Percentiles rank a stretch among this genome's conserved stretches.
Conservation (phyloP, 2,113 vertebrate genomes). For the Takifugu flavidus region DNA sequence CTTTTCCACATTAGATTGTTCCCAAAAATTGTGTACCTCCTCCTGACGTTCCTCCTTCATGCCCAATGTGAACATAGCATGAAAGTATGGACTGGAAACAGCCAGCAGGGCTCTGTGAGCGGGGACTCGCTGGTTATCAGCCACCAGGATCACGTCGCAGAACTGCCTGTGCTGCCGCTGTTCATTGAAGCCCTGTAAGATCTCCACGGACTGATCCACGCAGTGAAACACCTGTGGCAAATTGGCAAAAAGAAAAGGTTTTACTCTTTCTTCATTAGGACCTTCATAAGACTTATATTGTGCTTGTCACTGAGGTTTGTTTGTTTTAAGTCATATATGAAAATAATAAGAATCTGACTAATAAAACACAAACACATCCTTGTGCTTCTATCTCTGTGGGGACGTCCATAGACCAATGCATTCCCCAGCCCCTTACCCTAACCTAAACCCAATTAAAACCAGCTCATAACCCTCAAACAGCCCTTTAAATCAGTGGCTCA, state of each 20-base stretch:
- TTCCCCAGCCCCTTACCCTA: too few relatives aligned
- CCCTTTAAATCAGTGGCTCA: too few relatives aligned
- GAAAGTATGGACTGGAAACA: conserved; percentile 91
- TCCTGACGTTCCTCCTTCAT: conserved; percentile 90
- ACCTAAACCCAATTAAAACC: too few relatives aligned
- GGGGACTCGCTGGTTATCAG: conserved; percentile 77
- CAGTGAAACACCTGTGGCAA: conserved; percentile 81
- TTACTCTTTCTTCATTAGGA: too few relatives aligned
- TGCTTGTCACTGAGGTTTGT: too few relatives aligned
- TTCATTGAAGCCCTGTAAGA: conserved; percentile 87
- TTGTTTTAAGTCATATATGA: too few relatives aligned
- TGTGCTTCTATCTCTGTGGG: too few relatives aligned
- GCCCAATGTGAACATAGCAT: conserved; percentile 94
- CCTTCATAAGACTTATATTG: too few relatives aligned
- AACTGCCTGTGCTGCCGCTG: conserved; percentile 84
- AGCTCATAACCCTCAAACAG: too few relatives aligned
- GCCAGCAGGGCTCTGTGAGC: conserved; percentile 90
- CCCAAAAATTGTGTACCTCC: conserved; percentile 56
- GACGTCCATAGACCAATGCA: too few relatives aligned
- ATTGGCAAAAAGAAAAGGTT: not conserved
- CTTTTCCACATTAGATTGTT: not conserved
- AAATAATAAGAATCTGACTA: too few relatives aligned
- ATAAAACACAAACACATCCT: too few relatives aligned
- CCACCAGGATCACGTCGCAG: conserved; percentile 90
- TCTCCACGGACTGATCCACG: conserved; percentile 74